phyloP scores from a whole-genome alignment of 2,113 vertebrate genomes.

The Chrysemys picta region DNA sequence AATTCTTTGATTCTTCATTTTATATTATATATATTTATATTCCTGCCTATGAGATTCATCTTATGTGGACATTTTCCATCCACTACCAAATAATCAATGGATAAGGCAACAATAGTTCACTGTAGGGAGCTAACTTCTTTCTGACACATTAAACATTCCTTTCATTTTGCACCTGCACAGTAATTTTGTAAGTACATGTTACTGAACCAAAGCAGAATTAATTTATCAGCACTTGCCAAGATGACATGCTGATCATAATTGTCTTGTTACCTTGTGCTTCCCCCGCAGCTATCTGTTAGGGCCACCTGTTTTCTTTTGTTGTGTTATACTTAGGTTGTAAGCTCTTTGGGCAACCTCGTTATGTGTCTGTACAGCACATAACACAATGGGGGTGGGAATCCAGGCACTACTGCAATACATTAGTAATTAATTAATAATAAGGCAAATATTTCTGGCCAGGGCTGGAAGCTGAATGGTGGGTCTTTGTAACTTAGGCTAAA shows the following conservation, averaged over 20 bases:
- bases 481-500: no score
- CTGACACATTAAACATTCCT: neutral
- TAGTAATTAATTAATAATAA: no score
- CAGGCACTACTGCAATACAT: no score
- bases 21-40: neutral
- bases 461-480: no score
- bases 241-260: neutral
- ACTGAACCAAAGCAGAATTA: neutral
- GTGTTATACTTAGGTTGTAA: no score
- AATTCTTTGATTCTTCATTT: neutral
- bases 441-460: no score
- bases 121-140: neutral
- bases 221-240: fast-evolving
- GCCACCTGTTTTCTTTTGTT: no score
- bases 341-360: no score
- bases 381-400: no score
- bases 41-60: neutral
- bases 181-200: neutral
- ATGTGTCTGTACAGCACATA: no score
- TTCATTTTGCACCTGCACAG: neutral
- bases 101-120: neutral
- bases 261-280: neutral
- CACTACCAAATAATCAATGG: neutral
- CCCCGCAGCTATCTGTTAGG: no score
- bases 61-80: neutral